A percentile compares a stretch with the other conserved stretches of the same genome.
phyloP scores from a whole-genome alignment of 2,888 invertebrate genomes.

The Cataglyphis cursor region DNA sequence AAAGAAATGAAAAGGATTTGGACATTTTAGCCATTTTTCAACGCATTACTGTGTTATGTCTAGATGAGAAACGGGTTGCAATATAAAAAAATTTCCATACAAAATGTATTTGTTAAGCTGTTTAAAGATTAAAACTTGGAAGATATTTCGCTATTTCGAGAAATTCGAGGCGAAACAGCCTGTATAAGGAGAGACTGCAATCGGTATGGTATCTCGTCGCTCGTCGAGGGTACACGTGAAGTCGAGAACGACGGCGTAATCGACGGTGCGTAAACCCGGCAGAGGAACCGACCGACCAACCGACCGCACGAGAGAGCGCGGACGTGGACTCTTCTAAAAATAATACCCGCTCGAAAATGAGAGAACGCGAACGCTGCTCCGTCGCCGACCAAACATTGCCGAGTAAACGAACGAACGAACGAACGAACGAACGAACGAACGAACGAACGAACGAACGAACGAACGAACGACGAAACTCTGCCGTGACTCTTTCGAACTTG shows the following conservation, averaged over 20 bases:
- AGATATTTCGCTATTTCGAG: neutral
- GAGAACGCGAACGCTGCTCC: slow-evolving; percentile 29
- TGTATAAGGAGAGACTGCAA: neutral
- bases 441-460: slow-evolving; percentile 3
- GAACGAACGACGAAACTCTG: neutral
- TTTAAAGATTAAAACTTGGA: neutral
- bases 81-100: neutral
- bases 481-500: slow-evolving; percentile 10
- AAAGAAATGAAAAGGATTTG: neutral
- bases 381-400: slow-evolving; percentile 39
- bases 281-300: slow-evolving; percentile 40
- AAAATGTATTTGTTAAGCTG: neutral
- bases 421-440: slow-evolving; percentile 36
- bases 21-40: neutral
- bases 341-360: slow-evolving; percentile 39
- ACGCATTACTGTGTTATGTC: neutral
- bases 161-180: neutral
- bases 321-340: slow-evolving; percentile 53
- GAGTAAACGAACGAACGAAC: slow-evolving; percentile 28
- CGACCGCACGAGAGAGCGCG: neutral
- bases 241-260: slow-evolving; percentile 31
- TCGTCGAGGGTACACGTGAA: slow-evolving; percentile 11
- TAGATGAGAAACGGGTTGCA: neutral
- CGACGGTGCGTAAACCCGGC: slow-evolving; percentile 50
- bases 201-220: slow-evolving; percentile 7